Evolutionary conservation across 1,140 invertebrate species (phyloP).

Genomic region (Streblospio benedicti): DNA sequence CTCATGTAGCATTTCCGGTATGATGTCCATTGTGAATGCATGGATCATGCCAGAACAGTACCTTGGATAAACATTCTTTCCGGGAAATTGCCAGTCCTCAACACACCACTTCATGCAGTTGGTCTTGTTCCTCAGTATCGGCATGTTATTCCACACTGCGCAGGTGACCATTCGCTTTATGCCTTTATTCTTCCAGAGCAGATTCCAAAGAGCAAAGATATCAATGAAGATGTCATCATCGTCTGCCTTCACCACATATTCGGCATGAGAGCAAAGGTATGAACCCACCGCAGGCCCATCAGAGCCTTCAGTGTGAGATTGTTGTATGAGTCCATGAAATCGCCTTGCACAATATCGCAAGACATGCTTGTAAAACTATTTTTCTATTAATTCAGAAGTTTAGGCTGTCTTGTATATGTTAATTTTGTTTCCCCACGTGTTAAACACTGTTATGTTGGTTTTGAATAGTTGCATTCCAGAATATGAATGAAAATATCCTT

Average conservation of each 20-base stretch:
- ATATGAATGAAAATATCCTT: too few species aligned
- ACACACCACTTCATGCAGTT: conserved; percentile 44
- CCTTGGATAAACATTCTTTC: conserved; percentile 38
- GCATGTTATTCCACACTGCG: background rate
- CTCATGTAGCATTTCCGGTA: conserved; percentile 32
- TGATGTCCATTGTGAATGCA: conserved; percentile 41
- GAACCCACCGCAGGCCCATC: conserved; percentile 73
- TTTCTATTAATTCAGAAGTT: too few species aligned
- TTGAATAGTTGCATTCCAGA: too few species aligned
- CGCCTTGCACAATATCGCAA: conserved; percentile 71
- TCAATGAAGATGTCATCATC: conserved; percentile 54
- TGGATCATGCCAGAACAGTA: conserved; percentile 49
- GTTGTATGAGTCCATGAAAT: conserved; percentile 67
- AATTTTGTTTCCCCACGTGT: too few species aligned
- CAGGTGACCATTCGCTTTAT: background rate
- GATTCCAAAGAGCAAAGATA: conserved; percentile 27
- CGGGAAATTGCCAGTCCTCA: conserved; percentile 38
- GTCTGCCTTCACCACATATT: conserved; percentile 50
- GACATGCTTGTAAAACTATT: too few species aligned
- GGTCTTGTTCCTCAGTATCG: conserved; percentile 2
- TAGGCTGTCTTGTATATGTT: too few species aligned
- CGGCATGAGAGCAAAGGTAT: conserved; percentile 55
- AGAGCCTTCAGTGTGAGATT: conserved; percentile 83
- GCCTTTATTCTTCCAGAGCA: conserved; percentile 5
- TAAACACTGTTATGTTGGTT: too few species aligned